Evolutionary conservation across 1,140 invertebrate genomes (phyloP).

Genomic region (Lutraria rhynchaena): DNA sequence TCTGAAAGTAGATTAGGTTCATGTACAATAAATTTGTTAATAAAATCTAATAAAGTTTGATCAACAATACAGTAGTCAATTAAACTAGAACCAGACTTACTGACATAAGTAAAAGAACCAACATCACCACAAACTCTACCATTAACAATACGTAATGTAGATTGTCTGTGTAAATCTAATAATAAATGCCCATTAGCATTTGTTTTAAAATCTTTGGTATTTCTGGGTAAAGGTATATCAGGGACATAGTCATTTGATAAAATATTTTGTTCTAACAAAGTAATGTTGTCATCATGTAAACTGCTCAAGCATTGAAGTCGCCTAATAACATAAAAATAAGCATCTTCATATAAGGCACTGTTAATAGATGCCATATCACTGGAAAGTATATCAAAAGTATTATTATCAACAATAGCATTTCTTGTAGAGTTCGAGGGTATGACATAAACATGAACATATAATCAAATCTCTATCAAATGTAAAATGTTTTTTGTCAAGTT

Average conservation of each 20-base stretch:
- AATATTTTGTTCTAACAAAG: not conserved
- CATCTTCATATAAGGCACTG: not conserved
- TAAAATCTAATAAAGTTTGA: not conserved
- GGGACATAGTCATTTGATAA: conserved; percentile 34
- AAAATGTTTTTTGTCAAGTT: not conserved
- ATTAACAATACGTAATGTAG: conserved; percentile 16
- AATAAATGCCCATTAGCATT: conserved; percentile 30
- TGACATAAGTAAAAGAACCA: not conserved
- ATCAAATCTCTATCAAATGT: not conserved
- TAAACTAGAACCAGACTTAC: conserved; percentile 15
- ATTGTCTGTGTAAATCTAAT: conserved; percentile 7
- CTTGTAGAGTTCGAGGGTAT: not conserved
- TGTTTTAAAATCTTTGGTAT: conserved; percentile 5
- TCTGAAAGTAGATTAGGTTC: conserved; percentile 35
- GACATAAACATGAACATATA: conserved; percentile 17
- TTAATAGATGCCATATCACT: not conserved
- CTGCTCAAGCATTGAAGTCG: not conserved
- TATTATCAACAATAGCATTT: not conserved
- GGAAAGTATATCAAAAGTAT: conserved; percentile 1
- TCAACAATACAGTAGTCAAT: conserved; percentile 18
- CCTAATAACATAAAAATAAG: not conserved
- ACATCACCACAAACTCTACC: conserved; percentile 9
- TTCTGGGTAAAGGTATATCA: conserved; percentile 18
- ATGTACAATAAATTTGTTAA: not conserved
- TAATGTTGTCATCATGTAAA: conserved; percentile 4